Percentiles rank a stretch among this genome's conserved stretches.
phyloP scores from a whole-genome alignment of 1,140 invertebrate genomes.

The Riptortus pedestris region DNA sequence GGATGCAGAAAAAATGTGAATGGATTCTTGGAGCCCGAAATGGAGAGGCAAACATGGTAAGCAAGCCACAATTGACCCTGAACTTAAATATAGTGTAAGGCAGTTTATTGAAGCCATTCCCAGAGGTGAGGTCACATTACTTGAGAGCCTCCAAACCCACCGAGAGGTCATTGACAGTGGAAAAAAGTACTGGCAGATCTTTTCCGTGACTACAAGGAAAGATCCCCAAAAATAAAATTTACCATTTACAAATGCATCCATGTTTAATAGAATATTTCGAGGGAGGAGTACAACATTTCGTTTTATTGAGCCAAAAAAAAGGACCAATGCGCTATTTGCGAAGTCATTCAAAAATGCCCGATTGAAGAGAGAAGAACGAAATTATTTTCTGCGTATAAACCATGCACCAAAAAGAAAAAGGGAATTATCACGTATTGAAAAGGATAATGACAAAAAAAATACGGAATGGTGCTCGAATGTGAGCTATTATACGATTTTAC shows the following conservation, averaged over 20 bases:
- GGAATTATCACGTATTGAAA: neutral
- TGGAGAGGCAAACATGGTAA: neutral
- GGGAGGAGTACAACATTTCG: neutral
- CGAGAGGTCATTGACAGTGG: neutral
- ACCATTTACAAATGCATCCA: too few species aligned
- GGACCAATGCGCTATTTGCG: neutral
- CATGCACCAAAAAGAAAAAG: too few species aligned
- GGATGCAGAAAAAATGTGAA: neutral
- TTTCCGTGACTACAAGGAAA: too few species aligned
- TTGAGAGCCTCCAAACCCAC: neutral
- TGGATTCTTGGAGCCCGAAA: neutral
- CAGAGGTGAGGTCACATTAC: neutral
- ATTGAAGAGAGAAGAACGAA: neutral
- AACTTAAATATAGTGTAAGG: neutral
- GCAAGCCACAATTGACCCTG: neutral
- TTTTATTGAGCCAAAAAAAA: neutral
- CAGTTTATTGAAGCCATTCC: too few species aligned
- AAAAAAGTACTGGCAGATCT: neutral
- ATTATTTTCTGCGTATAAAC: neutral
- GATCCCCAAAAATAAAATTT: too few species aligned
- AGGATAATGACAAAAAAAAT: neutral
- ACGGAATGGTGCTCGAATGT: neutral
- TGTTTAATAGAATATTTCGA: too few species aligned
- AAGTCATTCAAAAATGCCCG: neutral
- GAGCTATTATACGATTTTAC: neutral